Evolutionary conservation across 2,797 vertebrate species (phyloP).

Genomic region (Epinephelus awoara): DNA sequence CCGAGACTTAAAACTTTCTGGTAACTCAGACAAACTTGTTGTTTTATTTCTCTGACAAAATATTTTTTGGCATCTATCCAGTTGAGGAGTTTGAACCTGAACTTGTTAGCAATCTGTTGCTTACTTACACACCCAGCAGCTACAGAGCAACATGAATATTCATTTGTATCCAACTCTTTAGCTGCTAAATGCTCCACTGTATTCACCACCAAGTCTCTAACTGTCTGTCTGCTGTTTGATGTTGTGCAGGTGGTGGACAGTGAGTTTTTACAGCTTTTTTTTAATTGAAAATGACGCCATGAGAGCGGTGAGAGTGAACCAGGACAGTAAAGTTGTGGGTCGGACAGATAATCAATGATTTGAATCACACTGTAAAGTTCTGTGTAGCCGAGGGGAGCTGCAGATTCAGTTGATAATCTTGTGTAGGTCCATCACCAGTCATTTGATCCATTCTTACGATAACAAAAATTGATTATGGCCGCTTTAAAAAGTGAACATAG

Average conservation of each 20-base stretch:
- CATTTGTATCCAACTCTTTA: background rate
- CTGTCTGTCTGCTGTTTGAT: background rate
- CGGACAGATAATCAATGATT: background rate
- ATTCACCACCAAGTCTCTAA: background rate
- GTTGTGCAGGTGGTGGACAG: background rate
- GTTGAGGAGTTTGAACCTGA: background rate
- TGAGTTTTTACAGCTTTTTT: background rate
- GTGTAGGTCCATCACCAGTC: background rate
- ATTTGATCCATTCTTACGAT: background rate
- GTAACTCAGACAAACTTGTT: too few species aligned
- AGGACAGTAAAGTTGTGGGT: background rate
- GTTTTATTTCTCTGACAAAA: background rate
- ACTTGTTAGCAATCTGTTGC: background rate
- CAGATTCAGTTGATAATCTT: background rate
- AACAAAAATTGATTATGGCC: background rate
- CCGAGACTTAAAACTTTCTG: background rate
- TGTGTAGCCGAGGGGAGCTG: background rate
- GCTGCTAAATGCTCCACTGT: background rate
- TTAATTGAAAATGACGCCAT: background rate
- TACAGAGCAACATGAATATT: background rate
- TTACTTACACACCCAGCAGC: background rate
- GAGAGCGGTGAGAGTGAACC: background rate
- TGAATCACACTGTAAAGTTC: background rate
- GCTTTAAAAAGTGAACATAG: background rate
- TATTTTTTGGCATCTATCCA: background rate